These are phyloP conservation scores for Cydia splendana DNA, from an alignment of 1,140 invertebrate species.

Conservation along the genomic window DNA sequence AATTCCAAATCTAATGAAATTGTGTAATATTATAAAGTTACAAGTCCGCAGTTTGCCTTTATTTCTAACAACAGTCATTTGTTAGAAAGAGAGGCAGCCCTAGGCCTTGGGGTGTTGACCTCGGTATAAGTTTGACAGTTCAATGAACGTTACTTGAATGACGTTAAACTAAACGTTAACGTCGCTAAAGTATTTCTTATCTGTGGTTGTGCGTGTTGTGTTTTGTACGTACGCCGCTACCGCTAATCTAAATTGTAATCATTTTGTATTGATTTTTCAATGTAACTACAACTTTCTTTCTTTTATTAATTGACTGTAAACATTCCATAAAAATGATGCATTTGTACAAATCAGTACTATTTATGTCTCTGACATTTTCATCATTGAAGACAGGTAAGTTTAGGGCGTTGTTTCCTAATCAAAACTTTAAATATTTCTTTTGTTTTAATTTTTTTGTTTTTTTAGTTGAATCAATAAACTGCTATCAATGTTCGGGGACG, in stretches of 20 bases:
- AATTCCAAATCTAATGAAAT: no score
- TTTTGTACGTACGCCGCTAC: slow-evolving; percentile 1
- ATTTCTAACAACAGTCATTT: no score
- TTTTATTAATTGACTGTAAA: background rate
- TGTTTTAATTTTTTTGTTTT: slow-evolving; percentile 48
- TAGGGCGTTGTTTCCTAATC: slow-evolving; percentile 54
- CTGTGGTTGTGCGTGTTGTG: background rate
- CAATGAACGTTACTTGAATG: no score
- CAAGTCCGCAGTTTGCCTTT: no score
- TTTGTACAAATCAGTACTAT: background rate
- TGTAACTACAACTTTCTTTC: slow-evolving; percentile 13
- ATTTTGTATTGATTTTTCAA: slow-evolving; percentile 25
- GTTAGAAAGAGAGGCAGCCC: no score
- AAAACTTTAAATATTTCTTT: slow-evolving; percentile 40
- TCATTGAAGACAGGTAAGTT: slow-evolving; percentile 32
- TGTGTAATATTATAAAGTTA: no score
- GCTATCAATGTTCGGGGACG: slow-evolving; percentile 94
- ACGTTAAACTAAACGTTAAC: background rate
- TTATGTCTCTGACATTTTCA: background rate
- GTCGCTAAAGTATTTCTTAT: background rate
- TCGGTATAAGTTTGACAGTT: no score
- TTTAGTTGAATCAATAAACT: slow-evolving; percentile 85
- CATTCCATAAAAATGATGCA: background rate
- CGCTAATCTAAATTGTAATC: background rate
- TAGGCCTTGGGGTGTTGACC: no score